Conservation (phyloP, 1,140 invertebrate genomes). For the Mya arenaria region DNA sequence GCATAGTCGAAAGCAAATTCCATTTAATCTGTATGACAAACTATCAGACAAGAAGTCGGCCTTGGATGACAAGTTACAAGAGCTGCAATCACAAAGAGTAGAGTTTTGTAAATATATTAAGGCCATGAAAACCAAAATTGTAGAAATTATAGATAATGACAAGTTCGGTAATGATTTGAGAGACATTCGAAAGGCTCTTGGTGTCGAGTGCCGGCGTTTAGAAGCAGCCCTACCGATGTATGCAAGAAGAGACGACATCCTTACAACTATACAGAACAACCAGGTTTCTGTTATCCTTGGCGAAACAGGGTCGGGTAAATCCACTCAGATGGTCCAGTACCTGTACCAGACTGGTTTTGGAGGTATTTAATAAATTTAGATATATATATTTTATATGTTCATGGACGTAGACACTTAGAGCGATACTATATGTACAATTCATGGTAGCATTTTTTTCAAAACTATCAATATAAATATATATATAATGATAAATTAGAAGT, state of each 20-base stretch:
- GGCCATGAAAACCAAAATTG: conserved; percentile 45
- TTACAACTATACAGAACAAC: conserved; percentile 63
- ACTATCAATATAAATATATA: not conserved
- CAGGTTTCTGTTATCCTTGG: conserved; percentile 92
- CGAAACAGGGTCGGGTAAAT: conserved; percentile 95
- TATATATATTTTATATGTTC: too few relatives aligned
- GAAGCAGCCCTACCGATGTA: conserved; percentile 73
- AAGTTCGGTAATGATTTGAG: conserved; percentile 51
- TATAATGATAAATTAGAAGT: too few relatives aligned
- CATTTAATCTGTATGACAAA: conserved; percentile 13
- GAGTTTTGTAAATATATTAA: conserved; percentile 61
- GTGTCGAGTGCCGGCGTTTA: conserved; percentile 69
- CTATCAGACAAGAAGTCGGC: conserved; percentile 44
- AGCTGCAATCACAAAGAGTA: conserved; percentile 62
- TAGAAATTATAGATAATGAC: conserved; percentile 10
- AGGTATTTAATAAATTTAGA: too few relatives aligned
- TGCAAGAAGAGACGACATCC: conserved; percentile 69
- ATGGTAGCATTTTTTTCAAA: not conserved
- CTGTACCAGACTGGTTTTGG: conserved; percentile 79
- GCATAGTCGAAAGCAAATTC: not conserved
- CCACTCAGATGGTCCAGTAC: conserved; percentile 78
- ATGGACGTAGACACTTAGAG: too few relatives aligned
- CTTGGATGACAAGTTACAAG: conserved; percentile 65
- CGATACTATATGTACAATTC: not conserved
- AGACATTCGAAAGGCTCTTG: conserved; percentile 60